phyloP scores from a whole-genome alignment of 1,140 invertebrate species.

The Drosophila bipectinata region DNA sequence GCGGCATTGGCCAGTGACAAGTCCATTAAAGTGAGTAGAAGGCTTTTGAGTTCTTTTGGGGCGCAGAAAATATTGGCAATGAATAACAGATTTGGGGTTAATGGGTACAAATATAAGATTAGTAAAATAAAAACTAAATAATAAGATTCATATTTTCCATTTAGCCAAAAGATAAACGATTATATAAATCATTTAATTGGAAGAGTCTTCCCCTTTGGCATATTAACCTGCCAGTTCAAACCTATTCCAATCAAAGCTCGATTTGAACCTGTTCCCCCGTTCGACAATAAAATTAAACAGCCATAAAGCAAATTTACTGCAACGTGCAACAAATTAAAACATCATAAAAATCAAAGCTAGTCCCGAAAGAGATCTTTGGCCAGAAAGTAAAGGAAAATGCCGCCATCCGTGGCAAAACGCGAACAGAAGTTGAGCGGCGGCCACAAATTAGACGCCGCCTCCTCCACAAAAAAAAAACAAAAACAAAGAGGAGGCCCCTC shows the following conservation, averaged over 20 bases:
- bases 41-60: not conserved
- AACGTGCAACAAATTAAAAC: conserved; percentile 82
- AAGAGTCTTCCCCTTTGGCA: conserved; percentile 20
- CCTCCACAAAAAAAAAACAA: conserved; percentile 16
- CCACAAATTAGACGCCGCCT: conserved; percentile 75
- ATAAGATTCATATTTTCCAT: not conserved
- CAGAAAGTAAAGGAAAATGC: conserved; percentile 51
- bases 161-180: not conserved
- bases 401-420: conserved; percentile 62
- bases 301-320: conserved; percentile 64
- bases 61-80: not conserved
- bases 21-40: conserved; percentile 70
- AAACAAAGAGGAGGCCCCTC: not conserved
- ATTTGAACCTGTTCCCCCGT: conserved; percentile 41
- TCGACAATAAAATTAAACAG: conserved; percentile 53
- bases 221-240: conserved; percentile 29
- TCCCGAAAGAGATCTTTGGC: conserved; percentile 45
- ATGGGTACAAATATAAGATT: not conserved
- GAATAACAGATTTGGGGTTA: not conserved
- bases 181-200: conserved; percentile 14
- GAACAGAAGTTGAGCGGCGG: conserved; percentile 70
- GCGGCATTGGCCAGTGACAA: conserved; percentile 78
- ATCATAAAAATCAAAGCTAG: conserved; percentile 78
- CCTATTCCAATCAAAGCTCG: conserved; percentile 37
- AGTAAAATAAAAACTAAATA: not conserved